Evolutionary conservation across 1,140 invertebrate genomes (phyloP), one percentile per base, ranked within the genome.

Genomic region (Bombyx mandarina): DNA sequence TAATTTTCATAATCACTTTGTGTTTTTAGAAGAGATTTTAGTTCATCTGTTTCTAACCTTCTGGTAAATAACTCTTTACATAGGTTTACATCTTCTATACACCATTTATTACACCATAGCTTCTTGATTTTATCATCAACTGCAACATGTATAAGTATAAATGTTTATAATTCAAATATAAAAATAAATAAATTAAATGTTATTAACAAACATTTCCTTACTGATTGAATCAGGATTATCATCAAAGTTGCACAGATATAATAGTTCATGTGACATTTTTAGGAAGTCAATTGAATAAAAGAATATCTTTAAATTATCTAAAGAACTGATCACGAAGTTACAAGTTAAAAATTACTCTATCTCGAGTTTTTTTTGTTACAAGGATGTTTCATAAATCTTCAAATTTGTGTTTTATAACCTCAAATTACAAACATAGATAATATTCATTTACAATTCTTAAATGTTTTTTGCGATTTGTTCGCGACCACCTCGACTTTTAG

Each of bases 221-320:
- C 26, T 3, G 26, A 35, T 35, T 35, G 26, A 1, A 5, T 35
- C 26, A 52, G 70, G 43, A 60, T 79, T 65, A 44, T 71, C 67
- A 65, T 86, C 84, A 61, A 75, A 87, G 60, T 85, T 83, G 56
- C 82, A 87, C 44, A 87, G 69, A 67, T 73, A 73, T 49, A 70
- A 59, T 10, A 69, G 4, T 35, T 35, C 26, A 5, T 35, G 26
- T 5, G 26, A 35, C 26, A 35, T 35, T 35, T 35, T 5, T 35
- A 35, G 26, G 4, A 35, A 35, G 4, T 35, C 2, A 35, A 35
- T 35, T 35, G 26, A 5, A 3, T 35, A 35, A 2, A 35, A 35
- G 26, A 35, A 35, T 35, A 18, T 35, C 26, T 35, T 35, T 3
- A 3, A 35, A 35, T 35, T 35, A 35, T 35, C 26, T 35, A 5